phyloP scores from a whole-genome alignment of 1,140 invertebrate species.

The Hycleus cichorii region DNA sequence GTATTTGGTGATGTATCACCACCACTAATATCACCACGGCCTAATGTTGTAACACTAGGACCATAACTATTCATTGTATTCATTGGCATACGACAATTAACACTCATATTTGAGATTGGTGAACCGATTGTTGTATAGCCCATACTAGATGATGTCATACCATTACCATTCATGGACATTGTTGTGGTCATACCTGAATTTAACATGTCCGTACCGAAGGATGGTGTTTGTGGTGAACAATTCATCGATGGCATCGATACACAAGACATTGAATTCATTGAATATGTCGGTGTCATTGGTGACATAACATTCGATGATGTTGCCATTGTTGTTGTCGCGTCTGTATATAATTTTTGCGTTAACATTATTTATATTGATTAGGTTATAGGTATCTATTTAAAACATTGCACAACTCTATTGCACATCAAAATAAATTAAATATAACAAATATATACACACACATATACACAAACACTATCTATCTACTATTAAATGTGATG shows the following conservation, averaged over 20 bases:
- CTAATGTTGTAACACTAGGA: slow-evolving; percentile 43
- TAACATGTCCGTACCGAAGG: slow-evolving; percentile 54
- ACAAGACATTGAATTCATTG: slow-evolving; percentile 72
- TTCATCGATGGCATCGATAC: slow-evolving; percentile 57
- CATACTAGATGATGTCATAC: slow-evolving; percentile 56
- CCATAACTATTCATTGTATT: slow-evolving; percentile 45
- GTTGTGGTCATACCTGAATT: slow-evolving; percentile 51
- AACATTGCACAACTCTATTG: slow-evolving; percentile 19
- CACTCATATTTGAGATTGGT: slow-evolving; percentile 65
- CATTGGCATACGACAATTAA: slow-evolving; percentile 53
- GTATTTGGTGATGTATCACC: slow-evolving; percentile 65
- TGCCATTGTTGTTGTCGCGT: slow-evolving; percentile 40
- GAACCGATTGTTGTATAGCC: slow-evolving; percentile 60
- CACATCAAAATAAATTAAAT: slow-evolving; percentile 5
- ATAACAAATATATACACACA: not conserved
- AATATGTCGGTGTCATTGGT: slow-evolving; percentile 63
- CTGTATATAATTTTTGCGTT: slow-evolving; percentile 46
- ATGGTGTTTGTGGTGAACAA: slow-evolving; percentile 56
- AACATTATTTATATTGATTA: slow-evolving; percentile 28
- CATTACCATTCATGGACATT: slow-evolving; percentile 55
- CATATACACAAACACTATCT: not conserved
- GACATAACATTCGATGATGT: slow-evolving; percentile 43
- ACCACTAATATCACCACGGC: slow-evolving; percentile 46
- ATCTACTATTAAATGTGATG: not conserved
- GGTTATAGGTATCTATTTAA: not conserved